Base-by-base conservation (phyloP, 2,113 vertebrate genomes). In the Seriola dumerili region DNA sequence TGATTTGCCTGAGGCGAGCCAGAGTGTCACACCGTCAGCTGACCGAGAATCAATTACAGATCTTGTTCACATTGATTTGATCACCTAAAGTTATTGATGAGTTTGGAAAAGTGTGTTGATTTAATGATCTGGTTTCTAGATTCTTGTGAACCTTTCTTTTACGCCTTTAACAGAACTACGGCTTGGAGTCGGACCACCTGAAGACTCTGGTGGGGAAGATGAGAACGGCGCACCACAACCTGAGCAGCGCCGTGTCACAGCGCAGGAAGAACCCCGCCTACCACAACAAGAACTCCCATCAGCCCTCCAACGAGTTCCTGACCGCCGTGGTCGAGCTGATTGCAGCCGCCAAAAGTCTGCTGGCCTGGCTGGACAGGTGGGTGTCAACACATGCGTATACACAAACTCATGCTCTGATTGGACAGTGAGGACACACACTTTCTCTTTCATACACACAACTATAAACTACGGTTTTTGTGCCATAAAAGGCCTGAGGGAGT, bases 301-400 rank as follows among this genome's bases (percentile, higher is more conserved):
- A 97, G 84, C 98, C 97, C 55, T 95, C 97, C 85, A 99, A 98
- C 62, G 95, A 97, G 62, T 97, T 99, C 88, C 96, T 99, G 57
- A 97, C 97, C 0, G 97, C 97, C 0, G 97, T 99, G 4, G 96
- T 99, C 19, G 97, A 99, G 85, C 96, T 99, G 69, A 99, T 99
- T 25, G 97, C 95, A 0, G 95, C 97, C 32, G 97, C 98, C 63
- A 99, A 99, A 92, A 96, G 95, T 70, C 94, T 99, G 90, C 93
- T 99, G 78, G 95, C 96, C 0, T 98, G 97, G 97, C 87, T 99
- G 79, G 98, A 99, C 95, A 95, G 97, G 98, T 99, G 91, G 4
- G 34, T 67, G 14, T 17, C 29, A 54, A 29, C 14, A 50, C 62
- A 64, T 5, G 8, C 32, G 19, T 48, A 19, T 25, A 13, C 1